These are phyloP conservation scores for Rhynchophorus ferrugineus DNA, from an alignment of 1,140 invertebrate genomes.

Conservation along the genomic window DNA sequence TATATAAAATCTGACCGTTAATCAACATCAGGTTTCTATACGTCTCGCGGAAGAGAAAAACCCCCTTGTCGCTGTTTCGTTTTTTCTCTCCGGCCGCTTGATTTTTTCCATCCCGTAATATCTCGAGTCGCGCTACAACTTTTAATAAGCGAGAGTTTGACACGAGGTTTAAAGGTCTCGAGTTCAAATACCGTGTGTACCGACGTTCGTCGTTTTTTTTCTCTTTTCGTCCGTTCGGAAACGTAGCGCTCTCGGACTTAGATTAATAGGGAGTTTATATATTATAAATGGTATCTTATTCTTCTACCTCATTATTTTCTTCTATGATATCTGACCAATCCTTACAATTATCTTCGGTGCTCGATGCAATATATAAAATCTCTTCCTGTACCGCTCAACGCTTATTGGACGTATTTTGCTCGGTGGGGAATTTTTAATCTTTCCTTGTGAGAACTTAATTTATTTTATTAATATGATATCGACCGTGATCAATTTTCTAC, in stretches of 20 bases:
- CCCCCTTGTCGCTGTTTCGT: too few relatives aligned
- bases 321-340: constrained; percentile 26
- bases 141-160: constrained; percentile 24
- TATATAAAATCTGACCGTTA: too few relatives aligned
- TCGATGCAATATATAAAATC: constrained; percentile 25
- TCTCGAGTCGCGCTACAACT: neutral
- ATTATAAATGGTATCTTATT: constrained; percentile 28
- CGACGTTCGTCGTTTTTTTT: constrained; percentile 18
- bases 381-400: constrained; percentile 14
- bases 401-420: constrained; percentile 20
- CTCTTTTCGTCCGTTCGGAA: constrained; percentile 25
- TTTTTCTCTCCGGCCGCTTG: too few relatives aligned
- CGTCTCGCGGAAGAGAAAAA: too few relatives aligned
- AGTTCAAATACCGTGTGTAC: constrained; percentile 37
- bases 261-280: constrained; percentile 35
- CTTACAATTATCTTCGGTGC: constrained; percentile 23
- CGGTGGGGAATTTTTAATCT: constrained; percentile 3
- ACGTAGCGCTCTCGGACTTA: constrained; percentile 28
- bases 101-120: too few relatives aligned
- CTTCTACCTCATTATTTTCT: constrained; percentile 25
- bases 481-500: neutral
- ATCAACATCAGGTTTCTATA: too few relatives aligned
- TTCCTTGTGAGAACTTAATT: neutral
- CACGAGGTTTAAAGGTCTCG: constrained; percentile 35
- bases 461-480: neutral